Percentiles rank a stretch among this genome's conserved stretches.
phyloP scores from a whole-genome alignment of 2,113 vertebrate species.

The Ondatra zibethicus region DNA sequence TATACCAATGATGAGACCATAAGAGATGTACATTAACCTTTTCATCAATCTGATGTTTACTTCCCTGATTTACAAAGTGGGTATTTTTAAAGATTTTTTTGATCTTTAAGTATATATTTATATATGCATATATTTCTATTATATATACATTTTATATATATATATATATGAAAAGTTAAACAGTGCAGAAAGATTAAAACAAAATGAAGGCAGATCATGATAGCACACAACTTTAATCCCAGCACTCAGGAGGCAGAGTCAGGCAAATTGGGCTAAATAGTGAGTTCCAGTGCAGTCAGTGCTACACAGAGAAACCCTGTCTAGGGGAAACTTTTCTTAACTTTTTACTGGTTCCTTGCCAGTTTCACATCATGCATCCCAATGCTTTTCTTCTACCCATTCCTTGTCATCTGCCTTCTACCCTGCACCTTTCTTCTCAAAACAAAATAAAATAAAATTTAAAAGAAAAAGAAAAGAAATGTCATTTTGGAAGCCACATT shows the following conservation, averaged over 20 bases:
- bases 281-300: no score
- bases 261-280: not conserved
- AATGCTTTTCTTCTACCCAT: not conserved
- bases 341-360: not conserved
- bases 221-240: not conserved
- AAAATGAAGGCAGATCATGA: not conserved
- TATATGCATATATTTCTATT: no score
- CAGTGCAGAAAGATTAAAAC: not conserved
- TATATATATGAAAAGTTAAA: not conserved
- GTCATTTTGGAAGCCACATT: not conserved
- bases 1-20: not conserved
- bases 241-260: not conserved
- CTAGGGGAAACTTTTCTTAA: no score
- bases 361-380: not conserved
- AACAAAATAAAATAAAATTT: not conserved
- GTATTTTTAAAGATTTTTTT: not conserved
- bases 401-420: not conserved
- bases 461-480: not conserved
- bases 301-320: not conserved
- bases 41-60: not conserved
- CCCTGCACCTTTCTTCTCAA: not conserved
- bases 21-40: not conserved
- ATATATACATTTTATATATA: no score
- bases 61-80: not conserved
- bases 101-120: not conserved